Conservation (phyloP, 2,888 invertebrate genomes). For the Icerya purchasi region DNA sequence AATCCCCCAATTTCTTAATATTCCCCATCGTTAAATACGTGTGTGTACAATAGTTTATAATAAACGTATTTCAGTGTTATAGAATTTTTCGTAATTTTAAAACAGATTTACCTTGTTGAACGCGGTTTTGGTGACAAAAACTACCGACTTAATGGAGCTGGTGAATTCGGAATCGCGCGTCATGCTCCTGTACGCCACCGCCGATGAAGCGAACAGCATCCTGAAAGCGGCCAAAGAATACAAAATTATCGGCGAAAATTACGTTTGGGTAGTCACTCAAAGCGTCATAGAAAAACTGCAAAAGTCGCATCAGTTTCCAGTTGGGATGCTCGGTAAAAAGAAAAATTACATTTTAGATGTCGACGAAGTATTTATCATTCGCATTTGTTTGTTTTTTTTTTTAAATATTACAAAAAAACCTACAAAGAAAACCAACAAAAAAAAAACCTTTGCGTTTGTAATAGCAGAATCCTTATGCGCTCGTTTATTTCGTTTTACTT, state of each 20-base stretch:
- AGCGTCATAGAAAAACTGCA: constrained; percentile 70
- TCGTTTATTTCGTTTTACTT: too few species aligned
- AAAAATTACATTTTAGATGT: too few species aligned
- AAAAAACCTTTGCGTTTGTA: too few species aligned
- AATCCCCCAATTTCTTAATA: too few species aligned
- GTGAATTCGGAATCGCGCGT: constrained; percentile 79
- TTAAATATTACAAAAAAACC: too few species aligned
- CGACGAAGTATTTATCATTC: too few species aligned
- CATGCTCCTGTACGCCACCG: constrained; percentile 74
- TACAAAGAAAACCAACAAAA: too few species aligned
- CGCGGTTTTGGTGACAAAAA: constrained; percentile 59
- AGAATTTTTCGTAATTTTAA: constrained; percentile 27
- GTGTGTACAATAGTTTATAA: too few species aligned
- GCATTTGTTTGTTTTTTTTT: too few species aligned
- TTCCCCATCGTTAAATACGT: too few species aligned
- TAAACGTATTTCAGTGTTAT: too few species aligned
- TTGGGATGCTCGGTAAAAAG: constrained; percentile 68
- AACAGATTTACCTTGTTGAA: constrained; percentile 68
- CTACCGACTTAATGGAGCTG: constrained; percentile 54
- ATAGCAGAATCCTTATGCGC: too few species aligned
- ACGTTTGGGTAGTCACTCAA: constrained; percentile 92
- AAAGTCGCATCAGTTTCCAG: constrained; percentile 55
- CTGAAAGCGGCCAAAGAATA: constrained; percentile 49
- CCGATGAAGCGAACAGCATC: constrained; percentile 67
- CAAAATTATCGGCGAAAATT: constrained; percentile 71